Evolutionary conservation across 2,888 invertebrate genomes (phyloP).

Genomic region (Homarus gammarus): DNA sequence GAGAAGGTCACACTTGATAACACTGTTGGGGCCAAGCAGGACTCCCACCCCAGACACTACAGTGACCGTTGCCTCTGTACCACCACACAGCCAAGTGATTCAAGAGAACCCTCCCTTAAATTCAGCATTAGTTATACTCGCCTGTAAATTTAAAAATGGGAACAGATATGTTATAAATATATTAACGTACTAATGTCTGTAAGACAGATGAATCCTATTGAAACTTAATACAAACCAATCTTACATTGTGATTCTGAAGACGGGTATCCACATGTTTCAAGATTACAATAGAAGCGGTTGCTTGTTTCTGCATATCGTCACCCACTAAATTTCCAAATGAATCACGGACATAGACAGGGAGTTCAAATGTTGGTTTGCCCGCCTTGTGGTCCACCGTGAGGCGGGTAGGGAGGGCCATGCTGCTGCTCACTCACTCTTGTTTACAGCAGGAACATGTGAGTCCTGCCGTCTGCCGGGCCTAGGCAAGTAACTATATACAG

Average conservation of each 20-base stretch:
- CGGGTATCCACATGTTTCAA: background rate
- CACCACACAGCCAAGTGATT: too few species aligned
- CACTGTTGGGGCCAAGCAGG: too few species aligned
- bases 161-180: conserved; percentile 23
- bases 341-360: background rate
- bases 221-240: background rate
- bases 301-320: background rate
- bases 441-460: too few species aligned
- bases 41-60: too few species aligned
- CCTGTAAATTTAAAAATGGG: conserved; percentile 80
- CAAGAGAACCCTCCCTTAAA: too few species aligned
- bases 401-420: too few species aligned
- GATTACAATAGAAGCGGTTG: background rate
- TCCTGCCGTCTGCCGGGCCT: too few species aligned
- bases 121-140: too few species aligned
- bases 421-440: background rate
- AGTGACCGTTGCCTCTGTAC: too few species aligned
- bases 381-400: background rate
- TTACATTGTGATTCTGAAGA: background rate
- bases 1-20: too few species aligned
- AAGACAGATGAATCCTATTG: background rate
- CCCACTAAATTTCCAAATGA: conserved; percentile 9
- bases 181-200: background rate
- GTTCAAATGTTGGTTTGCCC: background rate
- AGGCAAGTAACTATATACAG: too few species aligned